Evolutionary conservation across 2,113 vertebrate genomes (phyloP).

Genomic region (Oryctolagus cuniculus): DNA sequence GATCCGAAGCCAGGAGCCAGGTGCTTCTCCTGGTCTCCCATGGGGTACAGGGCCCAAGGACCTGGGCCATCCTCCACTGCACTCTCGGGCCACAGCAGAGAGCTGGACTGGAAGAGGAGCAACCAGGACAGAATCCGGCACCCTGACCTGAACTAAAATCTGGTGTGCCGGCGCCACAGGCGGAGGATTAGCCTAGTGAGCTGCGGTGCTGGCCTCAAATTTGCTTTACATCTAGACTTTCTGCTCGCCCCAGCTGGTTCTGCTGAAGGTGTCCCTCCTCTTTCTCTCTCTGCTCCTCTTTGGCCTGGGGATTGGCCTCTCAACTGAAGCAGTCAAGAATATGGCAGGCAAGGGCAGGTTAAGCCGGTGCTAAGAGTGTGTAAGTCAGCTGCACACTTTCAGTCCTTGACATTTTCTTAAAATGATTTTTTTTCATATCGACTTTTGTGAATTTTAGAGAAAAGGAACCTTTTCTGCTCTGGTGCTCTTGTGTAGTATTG

Average conservation of each 20-base stretch:
- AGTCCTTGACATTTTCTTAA: background rate
- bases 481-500: background rate
- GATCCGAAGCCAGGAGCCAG: no score
- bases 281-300: fast-evolving
- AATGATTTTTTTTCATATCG: background rate
- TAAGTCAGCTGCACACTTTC: background rate
- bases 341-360: no score
- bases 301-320: fast-evolving
- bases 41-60: no score
- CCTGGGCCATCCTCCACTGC: no score
- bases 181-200: no score
- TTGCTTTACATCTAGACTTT: background rate
- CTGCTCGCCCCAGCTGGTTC: fast-evolving
- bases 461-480: background rate
- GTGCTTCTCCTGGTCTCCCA: no score
- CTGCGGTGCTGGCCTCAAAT: background rate
- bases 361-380: fast-evolving
- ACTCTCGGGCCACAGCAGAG: no score
- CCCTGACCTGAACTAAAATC: no score
- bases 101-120: no score
- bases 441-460: background rate
- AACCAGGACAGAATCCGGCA: no score
- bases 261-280: background rate
- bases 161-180: no score
- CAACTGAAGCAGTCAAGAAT: background rate